These are phyloP conservation scores for Cyprinella venusta DNA, from an alignment of 2,797 vertebrate species.

Conservation along the genomic window DNA sequence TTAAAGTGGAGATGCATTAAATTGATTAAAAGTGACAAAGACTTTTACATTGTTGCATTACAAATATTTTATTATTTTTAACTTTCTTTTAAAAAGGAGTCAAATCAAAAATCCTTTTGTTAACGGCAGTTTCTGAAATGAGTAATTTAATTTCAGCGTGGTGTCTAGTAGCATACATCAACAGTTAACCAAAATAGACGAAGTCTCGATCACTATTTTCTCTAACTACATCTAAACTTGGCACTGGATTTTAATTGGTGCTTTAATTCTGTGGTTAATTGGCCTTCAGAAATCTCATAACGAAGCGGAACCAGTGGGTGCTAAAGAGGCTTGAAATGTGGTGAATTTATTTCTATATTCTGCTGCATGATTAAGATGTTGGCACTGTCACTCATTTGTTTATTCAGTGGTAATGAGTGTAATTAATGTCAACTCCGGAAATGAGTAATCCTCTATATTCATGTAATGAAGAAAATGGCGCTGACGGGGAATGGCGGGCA, in stretches of 20 bases:
- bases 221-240: conserved; percentile 5
- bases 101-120: background rate
- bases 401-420: conserved; percentile 28
- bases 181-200: background rate
- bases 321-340: conserved; percentile 23
- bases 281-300: conserved; percentile 20
- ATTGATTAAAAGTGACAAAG: background rate
- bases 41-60: background rate
- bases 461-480: conserved; percentile 14
- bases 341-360: conserved; percentile 34
- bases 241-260: conserved; percentile 10
- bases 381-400: conserved; percentile 40
- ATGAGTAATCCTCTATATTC: conserved; percentile 26
- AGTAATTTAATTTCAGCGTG: background rate
- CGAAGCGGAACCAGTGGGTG: conserved; percentile 19
- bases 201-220: background rate
- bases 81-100: too few species aligned
- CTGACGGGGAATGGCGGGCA: background rate
- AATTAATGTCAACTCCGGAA: conserved; percentile 37
- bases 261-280: conserved; percentile 36
- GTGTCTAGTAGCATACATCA: background rate
- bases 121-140: background rate
- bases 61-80: too few species aligned
- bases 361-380: conserved; percentile 37
- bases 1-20: background rate